Conservation (phyloP, 2,797 vertebrate genomes). For the Epinephelus coioides region DNA sequence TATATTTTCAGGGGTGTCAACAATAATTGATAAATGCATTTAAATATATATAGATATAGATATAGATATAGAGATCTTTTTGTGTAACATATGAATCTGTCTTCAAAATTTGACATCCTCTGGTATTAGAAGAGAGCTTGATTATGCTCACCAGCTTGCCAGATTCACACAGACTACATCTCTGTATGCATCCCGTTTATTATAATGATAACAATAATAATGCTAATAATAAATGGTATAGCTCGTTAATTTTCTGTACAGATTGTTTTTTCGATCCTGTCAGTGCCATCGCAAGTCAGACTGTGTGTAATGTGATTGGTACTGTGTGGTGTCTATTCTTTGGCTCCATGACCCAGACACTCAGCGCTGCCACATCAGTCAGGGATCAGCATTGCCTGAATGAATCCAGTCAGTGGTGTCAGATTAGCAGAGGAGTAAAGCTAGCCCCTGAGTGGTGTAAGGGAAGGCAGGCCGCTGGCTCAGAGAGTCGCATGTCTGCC, state of each 20-base stretch:
- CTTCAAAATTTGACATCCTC: background rate
- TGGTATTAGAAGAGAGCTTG: background rate
- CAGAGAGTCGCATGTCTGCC: slow-evolving; percentile 37
- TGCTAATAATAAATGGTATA: background rate
- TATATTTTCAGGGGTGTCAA: background rate
- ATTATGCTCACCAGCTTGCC: background rate
- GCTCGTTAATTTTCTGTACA: background rate
- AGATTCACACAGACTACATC: background rate
- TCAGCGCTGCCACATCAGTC: slow-evolving; percentile 51
- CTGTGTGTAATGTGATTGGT: slow-evolving; percentile 25
- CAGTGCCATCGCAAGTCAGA: background rate
- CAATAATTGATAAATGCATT: too few relatives aligned
- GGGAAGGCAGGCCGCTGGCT: slow-evolving; percentile 28
- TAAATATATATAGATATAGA: too few relatives aligned
- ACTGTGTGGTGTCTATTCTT: slow-evolving; percentile 29
- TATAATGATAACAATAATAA: background rate
- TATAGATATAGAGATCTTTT: too few relatives aligned
- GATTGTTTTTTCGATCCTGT: background rate
- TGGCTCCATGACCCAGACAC: slow-evolving; percentile 54
- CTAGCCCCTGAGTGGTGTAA: slow-evolving; percentile 30
- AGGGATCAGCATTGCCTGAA: slow-evolving; percentile 61
- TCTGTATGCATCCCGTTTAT: background rate
- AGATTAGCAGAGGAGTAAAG: slow-evolving; percentile 58
- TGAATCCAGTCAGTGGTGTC: slow-evolving; percentile 67
- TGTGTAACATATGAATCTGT: too few relatives aligned